Percentiles rank a stretch among this genome's conserved stretches.
Evolutionary conservation across 2,113 vertebrate genomes (phyloP).

Genomic region (Aegithalos caudatus): DNA sequence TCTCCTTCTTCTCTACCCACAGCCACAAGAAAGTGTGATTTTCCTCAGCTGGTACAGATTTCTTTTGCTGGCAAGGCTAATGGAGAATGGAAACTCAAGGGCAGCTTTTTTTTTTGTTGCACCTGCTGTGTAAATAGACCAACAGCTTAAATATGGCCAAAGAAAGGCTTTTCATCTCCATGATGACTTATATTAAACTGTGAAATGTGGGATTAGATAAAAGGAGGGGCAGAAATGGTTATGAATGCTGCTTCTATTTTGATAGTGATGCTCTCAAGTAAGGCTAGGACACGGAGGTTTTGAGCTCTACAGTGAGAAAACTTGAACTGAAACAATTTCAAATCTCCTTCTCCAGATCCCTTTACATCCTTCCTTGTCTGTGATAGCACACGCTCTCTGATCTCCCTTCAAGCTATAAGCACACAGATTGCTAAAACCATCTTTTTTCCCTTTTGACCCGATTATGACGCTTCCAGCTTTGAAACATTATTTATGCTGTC

Average conservation of each 20-base stretch:
- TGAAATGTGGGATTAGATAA: neutral
- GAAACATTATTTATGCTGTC: slow-evolving; percentile 17
- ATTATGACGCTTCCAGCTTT: neutral
- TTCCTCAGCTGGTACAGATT: neutral
- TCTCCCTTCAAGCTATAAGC: neutral
- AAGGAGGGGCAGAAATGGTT: neutral
- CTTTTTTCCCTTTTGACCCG: neutral
- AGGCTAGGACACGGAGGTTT: neutral
- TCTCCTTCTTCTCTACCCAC: neutral
- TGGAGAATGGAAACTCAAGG: neutral
- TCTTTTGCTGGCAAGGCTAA: neutral
- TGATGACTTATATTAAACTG: neutral
- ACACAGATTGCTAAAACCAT: neutral
- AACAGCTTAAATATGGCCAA: neutral
- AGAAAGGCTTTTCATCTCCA: neutral
- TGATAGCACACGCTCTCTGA: neutral
- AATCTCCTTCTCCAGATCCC: neutral
- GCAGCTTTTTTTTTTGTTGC: neutral
- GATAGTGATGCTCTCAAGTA: neutral
- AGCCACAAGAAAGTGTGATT: neutral
- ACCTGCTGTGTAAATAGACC: neutral
- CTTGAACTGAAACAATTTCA: neutral
- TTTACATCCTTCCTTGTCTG: neutral
- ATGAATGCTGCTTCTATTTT: neutral
- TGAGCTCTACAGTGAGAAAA: neutral